Base-by-base conservation (phyloP, 2,888 invertebrate species). In the Cyclophora albipunctata region DNA sequence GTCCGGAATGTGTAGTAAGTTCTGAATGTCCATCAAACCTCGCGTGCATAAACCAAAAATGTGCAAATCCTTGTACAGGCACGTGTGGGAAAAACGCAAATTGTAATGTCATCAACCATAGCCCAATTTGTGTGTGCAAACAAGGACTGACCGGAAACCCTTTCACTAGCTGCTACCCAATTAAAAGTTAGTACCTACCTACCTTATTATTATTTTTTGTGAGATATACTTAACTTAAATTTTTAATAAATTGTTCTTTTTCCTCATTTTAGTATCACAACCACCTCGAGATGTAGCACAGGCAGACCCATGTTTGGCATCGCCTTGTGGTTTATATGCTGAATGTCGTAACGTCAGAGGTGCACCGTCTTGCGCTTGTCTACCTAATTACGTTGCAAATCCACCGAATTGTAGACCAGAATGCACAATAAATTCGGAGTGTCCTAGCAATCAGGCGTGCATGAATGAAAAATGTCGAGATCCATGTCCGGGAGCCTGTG, bases 41-140 rank as follows among this genome's bases (percentile, higher is more conserved):
- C 54, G 93, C 94, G 6, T 95, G 95, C 65, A 76, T 91, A 1
- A 92, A 92, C 65, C 92, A 92, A 60, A 93, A 92, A 69, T 95
- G 94, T 69, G 76, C 84, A 3, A 92, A 95, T 73, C 94, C 93
- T 3, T 92, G 93, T 62, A 83, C 88, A 34, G 90, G 90, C 34
- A 81, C 90, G 33, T 93, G 93, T 63, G 93, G 93, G 20, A 78
- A 86, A 50, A 90, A 90, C 64, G 90, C 93, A 3, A 86, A 90
- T 50, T 93, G 93, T 63, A 90, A 90, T 54, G 91, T 92, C 3
- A 90, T 91, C 34, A 92, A 92, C 62, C 93, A 93, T 62, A 91
- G 92, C 69, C 95, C 95, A 2, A 93, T 94, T 64, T 96, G 95
- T 69, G 92, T 91, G 52, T 96, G 95, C 67, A 91, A 92, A 56